phyloP scores from a whole-genome alignment of 2,888 invertebrate species.

The Idaea straminata region DNA sequence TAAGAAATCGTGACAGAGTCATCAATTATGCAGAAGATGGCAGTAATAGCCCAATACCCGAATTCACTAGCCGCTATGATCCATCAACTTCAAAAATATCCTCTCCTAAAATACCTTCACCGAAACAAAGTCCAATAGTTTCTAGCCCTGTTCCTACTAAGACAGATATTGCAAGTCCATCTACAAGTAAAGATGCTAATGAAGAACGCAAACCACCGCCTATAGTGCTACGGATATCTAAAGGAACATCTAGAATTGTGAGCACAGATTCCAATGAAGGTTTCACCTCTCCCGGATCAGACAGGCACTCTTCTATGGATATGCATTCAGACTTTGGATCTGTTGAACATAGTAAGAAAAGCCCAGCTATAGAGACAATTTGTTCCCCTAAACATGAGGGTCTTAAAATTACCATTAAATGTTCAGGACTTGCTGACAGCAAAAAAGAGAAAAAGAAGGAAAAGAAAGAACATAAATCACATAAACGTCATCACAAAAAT shows the following conservation, averaged over 20 bases:
- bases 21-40: slow-evolving; percentile 84
- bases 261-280: slow-evolving; percentile 84
- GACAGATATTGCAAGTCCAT: slow-evolving; percentile 66
- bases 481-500: slow-evolving; percentile 71
- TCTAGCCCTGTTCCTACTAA: slow-evolving; percentile 63
- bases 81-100: slow-evolving; percentile 38
- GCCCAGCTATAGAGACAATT: slow-evolving; percentile 67
- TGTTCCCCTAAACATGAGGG: slow-evolving; percentile 77
- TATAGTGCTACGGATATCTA: slow-evolving; percentile 92
- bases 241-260: slow-evolving; percentile 84
- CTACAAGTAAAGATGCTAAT: slow-evolving; percentile 69
- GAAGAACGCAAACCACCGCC: slow-evolving; percentile 85
- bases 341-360: slow-evolving; percentile 58
- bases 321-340: slow-evolving; percentile 66
- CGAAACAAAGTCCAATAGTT: slow-evolving; percentile 69
- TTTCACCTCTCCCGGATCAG: slow-evolving; percentile 76
- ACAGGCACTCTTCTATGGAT: slow-evolving; percentile 74
- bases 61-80: slow-evolving; percentile 62
- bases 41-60: slow-evolving; percentile 76
- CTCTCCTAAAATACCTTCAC: slow-evolving; percentile 52
- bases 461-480: slow-evolving; percentile 78
- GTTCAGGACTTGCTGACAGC: slow-evolving; percentile 58
- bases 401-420: slow-evolving; percentile 76
- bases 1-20: slow-evolving; percentile 80
- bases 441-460: slow-evolving; percentile 73